A percentile compares a stretch with the other conserved stretches of the same genome.
Conservation (phyloP, 2,113 vertebrate species). For the human (Homo sapiens) region GRCh38 chrX:133350501-133351000, state of each 20-base stretch:
- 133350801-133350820: not conserved
- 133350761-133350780: not conserved
- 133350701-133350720: slow-evolving; percentile 10
- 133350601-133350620: not conserved
- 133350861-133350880: not conserved
- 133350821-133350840: not conserved
- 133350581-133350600: not conserved
- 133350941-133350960: not conserved
- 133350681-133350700: slow-evolving; percentile 39
- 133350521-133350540: too few relatives aligned
- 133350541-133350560: too few relatives aligned
- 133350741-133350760: not conserved
- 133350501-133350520: too few relatives aligned
- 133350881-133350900: not conserved
- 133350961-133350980: not conserved
- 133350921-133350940: not conserved
- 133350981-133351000: not conserved
- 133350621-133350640: not conserved
- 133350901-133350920: not conserved
- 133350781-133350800: not conserved
- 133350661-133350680: slow-evolving; percentile 9
- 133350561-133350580: too few relatives aligned
- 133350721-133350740: slow-evolving; percentile 4
- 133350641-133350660: slow-evolving; percentile 3
- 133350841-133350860: not conserved